A percentile compares a stretch with the other conserved stretches of the same genome.
Conservation (phyloP, 2,888 invertebrate genomes). For the Melikaiella ostensackeni region DNA sequence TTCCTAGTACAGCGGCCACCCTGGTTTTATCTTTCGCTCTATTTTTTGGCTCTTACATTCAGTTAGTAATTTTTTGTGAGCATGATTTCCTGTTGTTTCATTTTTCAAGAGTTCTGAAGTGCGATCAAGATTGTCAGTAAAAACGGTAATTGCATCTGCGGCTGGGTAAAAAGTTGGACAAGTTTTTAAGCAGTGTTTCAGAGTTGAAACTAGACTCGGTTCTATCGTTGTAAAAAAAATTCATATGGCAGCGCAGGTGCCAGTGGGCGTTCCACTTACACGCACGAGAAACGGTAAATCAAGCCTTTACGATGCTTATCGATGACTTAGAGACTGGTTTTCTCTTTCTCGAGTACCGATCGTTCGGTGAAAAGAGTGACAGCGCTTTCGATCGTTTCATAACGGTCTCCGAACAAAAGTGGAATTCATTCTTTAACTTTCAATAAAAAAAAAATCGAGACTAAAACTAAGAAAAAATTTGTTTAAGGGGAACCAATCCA, state of each 20-base stretch:
- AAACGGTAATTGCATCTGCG: slow-evolving; percentile 33
- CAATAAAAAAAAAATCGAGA: neutral
- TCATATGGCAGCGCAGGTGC: slow-evolving; percentile 30
- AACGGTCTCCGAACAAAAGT: slow-evolving; percentile 44
- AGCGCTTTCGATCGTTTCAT: slow-evolving; percentile 60
- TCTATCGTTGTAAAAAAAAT: slow-evolving; percentile 1
- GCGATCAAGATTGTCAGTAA: slow-evolving; percentile 18
- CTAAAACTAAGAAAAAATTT: too few species aligned
- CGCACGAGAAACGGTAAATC: slow-evolving; percentile 37
- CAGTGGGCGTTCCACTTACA: slow-evolving; percentile 36
- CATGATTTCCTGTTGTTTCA: neutral
- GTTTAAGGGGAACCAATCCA: neutral
- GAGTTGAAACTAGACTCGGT: slow-evolving; percentile 31
- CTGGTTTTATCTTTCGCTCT: neutral
- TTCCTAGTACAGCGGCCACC: too few species aligned
- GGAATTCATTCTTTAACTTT: slow-evolving; percentile 6
- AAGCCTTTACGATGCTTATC: slow-evolving; percentile 31
- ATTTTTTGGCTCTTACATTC: neutral
- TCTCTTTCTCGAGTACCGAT: slow-evolving; percentile 54
- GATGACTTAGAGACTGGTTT: slow-evolving; percentile 44
- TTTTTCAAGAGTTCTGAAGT: slow-evolving; percentile 13
- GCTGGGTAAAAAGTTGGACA: slow-evolving; percentile 17
- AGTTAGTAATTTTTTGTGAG: neutral
- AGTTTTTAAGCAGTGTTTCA: slow-evolving; percentile 34
- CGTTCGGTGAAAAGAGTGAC: slow-evolving; percentile 57